Base-by-base conservation (phyloP, 1,140 invertebrate genomes). In the Leptoteleia sp. region DNA sequence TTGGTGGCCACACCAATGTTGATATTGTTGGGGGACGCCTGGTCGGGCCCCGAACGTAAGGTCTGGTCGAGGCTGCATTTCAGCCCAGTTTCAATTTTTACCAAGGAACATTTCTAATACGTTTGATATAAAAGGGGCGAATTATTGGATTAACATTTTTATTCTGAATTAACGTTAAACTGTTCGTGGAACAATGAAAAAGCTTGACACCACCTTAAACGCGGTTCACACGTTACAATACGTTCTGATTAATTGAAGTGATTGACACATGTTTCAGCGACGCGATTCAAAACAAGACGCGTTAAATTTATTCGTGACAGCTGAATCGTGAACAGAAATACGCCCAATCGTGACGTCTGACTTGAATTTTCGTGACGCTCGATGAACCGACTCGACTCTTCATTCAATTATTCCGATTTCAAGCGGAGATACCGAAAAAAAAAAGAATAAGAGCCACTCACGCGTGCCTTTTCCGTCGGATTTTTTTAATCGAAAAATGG, bases 211-310 rank as follows among this genome's bases (percentile, higher is more conserved):
- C 25, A 31, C 40, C 3, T n/a, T n/a, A n/a, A n/a, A n/a, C n/a
- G n/a, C n/a, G n/a, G n/a, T n/a, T n/a, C n/a, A n/a, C n/a, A n/a
- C n/a, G n/a, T 22, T 12, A 25, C 40, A 37, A 12, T 29, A 22
- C 11, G 54, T 65, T 43, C n/a, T 43, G 48, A 55, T 57, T 57
- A 57, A 70, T 70, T 50, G 29, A 42, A 50, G 1, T 70, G 65
- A 70, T 50, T 59, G 65, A 70, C 65, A 31, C 42, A 19, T 16
- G 65, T 50, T 57, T 12, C 5, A 40, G 33, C 33, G 65, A 33
- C n/a, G 8, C 17, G 29, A 67, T 27, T 54, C 15, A 27, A 54
- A 45, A 68, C 16, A 54, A 19, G 43, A 15, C 11, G 27, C 15
- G 47, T 13, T 43, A 7, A 54, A 54, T 52, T 65, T 54, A 54